phyloP scores from a whole-genome alignment of 1,140 invertebrate species.

The Linepithema humile region DNA sequence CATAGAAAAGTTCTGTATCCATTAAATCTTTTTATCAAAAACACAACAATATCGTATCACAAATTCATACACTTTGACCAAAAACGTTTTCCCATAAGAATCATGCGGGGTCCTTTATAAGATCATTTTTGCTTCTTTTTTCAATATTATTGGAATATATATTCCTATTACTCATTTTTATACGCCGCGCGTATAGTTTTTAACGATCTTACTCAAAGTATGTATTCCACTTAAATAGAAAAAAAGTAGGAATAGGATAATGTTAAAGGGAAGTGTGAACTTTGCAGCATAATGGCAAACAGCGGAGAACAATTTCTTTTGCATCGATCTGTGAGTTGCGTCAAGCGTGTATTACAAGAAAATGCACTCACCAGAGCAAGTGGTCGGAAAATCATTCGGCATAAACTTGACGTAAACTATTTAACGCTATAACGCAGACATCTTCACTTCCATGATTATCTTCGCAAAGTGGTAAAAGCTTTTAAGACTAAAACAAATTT shows the following conservation, averaged over 20 bases:
- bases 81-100: too few species aligned
- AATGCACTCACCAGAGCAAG: constrained; percentile 42
- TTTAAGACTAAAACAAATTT: neutral
- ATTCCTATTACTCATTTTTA: neutral
- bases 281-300: constrained; percentile 30
- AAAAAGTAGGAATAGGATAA: neutral
- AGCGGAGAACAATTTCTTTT: constrained; percentile 38
- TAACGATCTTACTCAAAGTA: neutral
- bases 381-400: constrained; percentile 38
- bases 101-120: too few species aligned
- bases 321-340: constrained; percentile 23
- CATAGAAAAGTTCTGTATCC: too few species aligned
- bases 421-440: constrained; percentile 13
- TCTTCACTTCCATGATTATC: neutral
- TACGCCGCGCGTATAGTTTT: too few species aligned
- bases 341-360: constrained; percentile 24
- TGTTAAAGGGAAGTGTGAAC: neutral
- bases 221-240: neutral
- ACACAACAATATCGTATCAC: too few species aligned
- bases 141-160: neutral
- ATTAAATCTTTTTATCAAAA: too few species aligned
- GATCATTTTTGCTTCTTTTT: neutral
- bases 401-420: constrained; percentile 15
- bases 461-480: neutral
- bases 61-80: too few species aligned